Conservation (phyloP, 2,113 vertebrate genomes). For the Cololabis saira region DNA sequence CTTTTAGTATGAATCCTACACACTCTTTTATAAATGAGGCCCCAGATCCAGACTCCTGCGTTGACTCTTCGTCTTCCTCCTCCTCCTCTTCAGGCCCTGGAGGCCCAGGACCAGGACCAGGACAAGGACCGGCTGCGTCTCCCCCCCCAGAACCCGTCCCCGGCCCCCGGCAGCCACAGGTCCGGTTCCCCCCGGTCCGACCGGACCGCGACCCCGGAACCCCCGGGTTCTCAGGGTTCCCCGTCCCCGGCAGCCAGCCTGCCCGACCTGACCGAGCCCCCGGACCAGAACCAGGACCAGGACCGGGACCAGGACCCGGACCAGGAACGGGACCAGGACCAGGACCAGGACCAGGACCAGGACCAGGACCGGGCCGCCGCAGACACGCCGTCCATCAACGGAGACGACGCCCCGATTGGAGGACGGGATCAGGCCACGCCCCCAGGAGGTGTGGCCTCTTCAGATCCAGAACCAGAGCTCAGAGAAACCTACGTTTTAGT, state of each 20-base stretch:
- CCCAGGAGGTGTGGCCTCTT: slow-evolving; percentile 47
- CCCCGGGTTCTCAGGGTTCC: slow-evolving; percentile 66
- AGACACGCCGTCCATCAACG: slow-evolving; percentile 69
- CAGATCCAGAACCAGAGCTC: not conserved
- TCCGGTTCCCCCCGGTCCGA: slow-evolving; percentile 80
- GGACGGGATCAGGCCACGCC: slow-evolving; percentile 48
- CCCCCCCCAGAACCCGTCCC: slow-evolving; percentile 81
- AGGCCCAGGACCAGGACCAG: slow-evolving; percentile 86
- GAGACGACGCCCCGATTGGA: slow-evolving; percentile 38
- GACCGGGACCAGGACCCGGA: slow-evolving; percentile 25
- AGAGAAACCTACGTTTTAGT: not conserved
- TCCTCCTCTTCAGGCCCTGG: slow-evolving; percentile 83
- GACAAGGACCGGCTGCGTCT: slow-evolving; percentile 84
- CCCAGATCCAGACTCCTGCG: not conserved
- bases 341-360: slow-evolving; percentile 25
- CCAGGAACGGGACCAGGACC: slow-evolving; percentile 40
- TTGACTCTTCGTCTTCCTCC: not conserved
- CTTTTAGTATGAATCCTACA: too few relatives aligned
- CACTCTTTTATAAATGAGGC: too few relatives aligned
- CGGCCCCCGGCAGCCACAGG: slow-evolving; percentile 62
- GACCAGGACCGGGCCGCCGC: slow-evolving; percentile 19
- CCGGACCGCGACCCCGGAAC: slow-evolving; percentile 61
- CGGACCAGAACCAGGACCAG: slow-evolving; percentile 35
- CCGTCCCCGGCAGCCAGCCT: slow-evolving; percentile 67
- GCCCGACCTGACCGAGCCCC: slow-evolving; percentile 55